Conservation (phyloP, 64 coral and sea anemone species). For the Pocillopora damicornis region DNA sequence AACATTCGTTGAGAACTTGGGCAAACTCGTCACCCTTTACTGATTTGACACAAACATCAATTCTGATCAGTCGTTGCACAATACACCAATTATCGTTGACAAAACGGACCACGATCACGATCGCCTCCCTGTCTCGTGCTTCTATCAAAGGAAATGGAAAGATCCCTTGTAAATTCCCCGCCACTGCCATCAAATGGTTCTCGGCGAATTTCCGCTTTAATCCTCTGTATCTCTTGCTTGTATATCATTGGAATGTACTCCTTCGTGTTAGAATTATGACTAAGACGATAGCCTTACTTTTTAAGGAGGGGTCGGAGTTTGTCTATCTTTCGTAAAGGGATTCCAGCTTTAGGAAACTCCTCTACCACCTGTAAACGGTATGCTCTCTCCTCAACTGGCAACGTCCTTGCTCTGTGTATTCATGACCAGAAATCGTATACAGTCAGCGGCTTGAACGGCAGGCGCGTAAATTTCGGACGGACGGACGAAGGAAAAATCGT, state of each 20-base stretch:
- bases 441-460: too few relatives aligned
- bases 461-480: too few relatives aligned
- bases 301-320: constrained; percentile 37
- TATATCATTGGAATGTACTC: constrained; percentile 36
- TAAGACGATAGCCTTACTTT: constrained; percentile 45
- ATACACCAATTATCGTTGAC: constrained; percentile 48
- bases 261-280: constrained; percentile 18
- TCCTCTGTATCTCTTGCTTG: constrained; percentile 48
- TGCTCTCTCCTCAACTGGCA: background rate
- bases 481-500: too few relatives aligned
- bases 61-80: constrained; percentile 53
- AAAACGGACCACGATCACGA: constrained; percentile 46
- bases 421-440: too few relatives aligned
- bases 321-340: constrained; percentile 48
- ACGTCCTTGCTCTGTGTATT: too few relatives aligned
- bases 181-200: constrained; percentile 39
- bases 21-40: constrained; percentile 50
- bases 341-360: constrained; percentile 52
- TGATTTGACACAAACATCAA: constrained; percentile 50
- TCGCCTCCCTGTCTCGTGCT: constrained; percentile 48
- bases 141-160: constrained; percentile 51
- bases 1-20: constrained; percentile 30
- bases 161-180: constrained; percentile 15
- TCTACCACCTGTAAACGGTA: constrained; percentile 55
- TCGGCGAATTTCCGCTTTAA: constrained; percentile 23